phyloP scores from a whole-genome alignment of 1,140 invertebrate genomes.

The Amyelois transitella region DNA sequence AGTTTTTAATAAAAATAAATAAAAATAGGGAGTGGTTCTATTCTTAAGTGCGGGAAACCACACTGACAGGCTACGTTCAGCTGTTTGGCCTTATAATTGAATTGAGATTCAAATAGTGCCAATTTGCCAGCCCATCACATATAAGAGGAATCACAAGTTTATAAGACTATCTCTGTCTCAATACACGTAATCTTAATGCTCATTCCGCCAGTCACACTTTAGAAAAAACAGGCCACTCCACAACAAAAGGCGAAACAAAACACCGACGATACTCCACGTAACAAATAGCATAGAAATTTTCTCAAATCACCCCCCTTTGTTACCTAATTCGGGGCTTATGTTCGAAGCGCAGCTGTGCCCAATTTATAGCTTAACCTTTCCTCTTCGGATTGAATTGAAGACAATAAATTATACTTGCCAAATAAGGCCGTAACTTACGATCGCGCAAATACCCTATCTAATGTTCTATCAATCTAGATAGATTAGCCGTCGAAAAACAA shows the following conservation, averaged over 20 bases:
- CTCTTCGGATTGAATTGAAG: constrained; percentile 67
- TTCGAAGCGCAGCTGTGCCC: constrained; percentile 64
- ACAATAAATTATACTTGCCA: constrained; percentile 70
- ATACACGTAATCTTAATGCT: too few species aligned
- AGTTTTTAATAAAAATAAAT: too few species aligned
- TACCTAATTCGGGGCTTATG: constrained; percentile 67
- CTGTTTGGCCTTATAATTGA: too few species aligned
- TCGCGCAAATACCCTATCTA: constrained; percentile 51
- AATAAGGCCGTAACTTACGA: constrained; percentile 68
- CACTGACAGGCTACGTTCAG: too few species aligned
- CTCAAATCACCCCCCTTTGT: constrained; percentile 61
- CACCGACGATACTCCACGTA: constrained; percentile 7
- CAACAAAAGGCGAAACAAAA: constrained; percentile 6
- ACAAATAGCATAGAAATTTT: constrained; percentile 28
- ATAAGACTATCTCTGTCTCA: too few species aligned
- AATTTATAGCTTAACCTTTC: constrained; percentile 73
- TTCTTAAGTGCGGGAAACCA: too few species aligned
- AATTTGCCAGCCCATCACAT: too few species aligned
- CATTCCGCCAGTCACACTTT: not conserved
- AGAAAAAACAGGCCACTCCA: not conserved
- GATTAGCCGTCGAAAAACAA: constrained; percentile 34
- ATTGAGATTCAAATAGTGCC: too few species aligned
- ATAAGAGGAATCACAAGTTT: too few species aligned
- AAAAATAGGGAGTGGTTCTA: too few species aligned
- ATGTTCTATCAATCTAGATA: constrained; percentile 58